A percentile compares a stretch with the other conserved stretches of the same genome.
phyloP scores from a whole-genome alignment of 92 coral and sea anemone species.

The Desmophyllum pertusum region DNA sequence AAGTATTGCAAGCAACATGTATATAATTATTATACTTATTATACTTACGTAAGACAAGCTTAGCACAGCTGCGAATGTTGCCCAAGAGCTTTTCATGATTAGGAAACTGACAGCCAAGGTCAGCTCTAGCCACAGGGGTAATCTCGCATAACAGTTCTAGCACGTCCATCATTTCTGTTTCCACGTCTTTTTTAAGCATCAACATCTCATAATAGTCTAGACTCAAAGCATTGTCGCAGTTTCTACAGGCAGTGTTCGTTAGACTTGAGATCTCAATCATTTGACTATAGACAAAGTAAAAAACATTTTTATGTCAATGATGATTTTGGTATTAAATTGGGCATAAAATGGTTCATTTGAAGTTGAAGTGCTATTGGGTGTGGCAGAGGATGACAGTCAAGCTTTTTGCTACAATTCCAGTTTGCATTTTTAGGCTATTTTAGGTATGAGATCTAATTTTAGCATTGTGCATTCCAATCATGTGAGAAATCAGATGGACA shows the following conservation, averaged over 20 bases:
- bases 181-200: slow-evolving; percentile 83
- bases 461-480: too few relatives aligned
- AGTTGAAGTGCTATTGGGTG: too few relatives aligned
- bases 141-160: slow-evolving; percentile 80
- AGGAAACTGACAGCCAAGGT: slow-evolving; percentile 96
- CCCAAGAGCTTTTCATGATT: slow-evolving; percentile 85
- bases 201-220: slow-evolving; percentile 93
- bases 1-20: too few relatives aligned
- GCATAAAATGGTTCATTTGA: too few relatives aligned
- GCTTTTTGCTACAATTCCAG: too few relatives aligned
- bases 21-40: too few relatives aligned
- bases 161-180: slow-evolving; percentile 79
- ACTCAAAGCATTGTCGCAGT: slow-evolving; percentile 77
- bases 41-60: slow-evolving; percentile 87
- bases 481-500: too few relatives aligned
- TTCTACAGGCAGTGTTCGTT: slow-evolving; percentile 91
- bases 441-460: too few relatives aligned
- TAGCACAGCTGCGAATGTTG: slow-evolving; percentile 86
- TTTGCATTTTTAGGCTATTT: too few relatives aligned
- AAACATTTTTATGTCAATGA: background rate
- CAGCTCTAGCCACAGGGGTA: slow-evolving; percentile 71
- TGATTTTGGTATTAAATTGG: background rate
- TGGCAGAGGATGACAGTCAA: too few relatives aligned
- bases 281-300: slow-evolving; percentile 55
- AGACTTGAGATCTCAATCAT: slow-evolving; percentile 95